Conservation (phyloP, 2,797 vertebrate species). For the Phyllotis vaccarum region DNA sequence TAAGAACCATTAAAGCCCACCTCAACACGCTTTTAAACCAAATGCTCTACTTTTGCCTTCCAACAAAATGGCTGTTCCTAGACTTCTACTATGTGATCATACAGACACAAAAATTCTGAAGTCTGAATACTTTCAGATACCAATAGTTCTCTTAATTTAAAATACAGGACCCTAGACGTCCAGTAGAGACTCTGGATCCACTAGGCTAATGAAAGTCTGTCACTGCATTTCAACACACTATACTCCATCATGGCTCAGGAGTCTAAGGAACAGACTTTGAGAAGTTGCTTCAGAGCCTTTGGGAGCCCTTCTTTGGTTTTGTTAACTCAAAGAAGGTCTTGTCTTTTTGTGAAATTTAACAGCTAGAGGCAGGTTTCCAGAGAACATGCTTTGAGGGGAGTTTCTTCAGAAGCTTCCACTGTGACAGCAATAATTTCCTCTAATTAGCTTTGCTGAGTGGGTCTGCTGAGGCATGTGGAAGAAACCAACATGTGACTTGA, state of each 20-base stretch:
- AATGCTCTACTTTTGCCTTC: not conserved
- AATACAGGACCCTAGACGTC: not conserved
- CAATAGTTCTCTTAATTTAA: not conserved
- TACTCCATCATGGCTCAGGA: too few species aligned
- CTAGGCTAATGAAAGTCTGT: accelerated
- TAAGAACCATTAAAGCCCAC: too few species aligned
- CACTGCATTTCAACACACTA: not conserved
- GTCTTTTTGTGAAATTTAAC: not conserved
- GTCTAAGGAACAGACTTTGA: not conserved
- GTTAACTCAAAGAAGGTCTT: not conserved
- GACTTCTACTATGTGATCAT: not conserved
- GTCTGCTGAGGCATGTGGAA: not conserved
- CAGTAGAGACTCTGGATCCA: not conserved
- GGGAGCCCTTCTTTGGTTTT: not conserved
- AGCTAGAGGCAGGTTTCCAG: not conserved
- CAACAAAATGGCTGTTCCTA: not conserved
- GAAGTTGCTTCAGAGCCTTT: not conserved
- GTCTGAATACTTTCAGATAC: not conserved
- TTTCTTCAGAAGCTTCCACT: not conserved
- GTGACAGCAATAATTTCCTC: not conserved
- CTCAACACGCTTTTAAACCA: conserved; percentile 21
- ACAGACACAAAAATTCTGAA: not conserved
- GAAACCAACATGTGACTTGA: not conserved
- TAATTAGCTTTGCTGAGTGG: not conserved
- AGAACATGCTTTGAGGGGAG: not conserved